Evolutionary conservation across 2,797 vertebrate species (phyloP), one percentile per base, ranked within the genome.

Genomic region (Sebastes minor): DNA sequence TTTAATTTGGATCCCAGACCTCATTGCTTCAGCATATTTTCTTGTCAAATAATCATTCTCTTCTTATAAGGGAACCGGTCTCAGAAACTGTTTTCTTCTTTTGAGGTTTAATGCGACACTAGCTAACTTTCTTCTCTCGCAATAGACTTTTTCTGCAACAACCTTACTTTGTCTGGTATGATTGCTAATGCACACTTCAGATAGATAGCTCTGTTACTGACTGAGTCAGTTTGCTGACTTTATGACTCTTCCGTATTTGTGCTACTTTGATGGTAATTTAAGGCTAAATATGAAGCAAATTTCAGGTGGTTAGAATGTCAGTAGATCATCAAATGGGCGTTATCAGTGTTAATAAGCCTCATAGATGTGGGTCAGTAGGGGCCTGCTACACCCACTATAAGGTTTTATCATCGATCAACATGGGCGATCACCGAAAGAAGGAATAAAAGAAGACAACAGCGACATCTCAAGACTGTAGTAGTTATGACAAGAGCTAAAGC

Each of bases 341-440:
- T 49, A 49, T 49, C 18, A 49, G 46, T 49, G 46, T 0, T 49
- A 20, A 49, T 18, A 20, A 49, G 46, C 18, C 18, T 20, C 46
- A 49, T 0, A 49, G 46, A 49, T 0, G 46, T 49, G 0, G 46
- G 2, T 49, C 46, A 8, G 8, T 0, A 8, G 46, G 46, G 46
- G 18, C 46, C 18, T 49, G 46, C 18, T 49, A 49, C 46, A 49
- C 46, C 8, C 46, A 49, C 46, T 49, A 49, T 32, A 32, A 32
- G 6, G 14, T 46, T 46, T 16, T 16, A 46, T 46, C 38, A 46
- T 46, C 14, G 14, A 46, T 46, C 16, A 16, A 46, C 13, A 46
- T 46, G 14, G 38, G 14, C 14, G 2, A 46, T 16, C 14, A 16
- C 14, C 38, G 2, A 6, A 46, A 46, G 14, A 49, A 49, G 46